Base-by-base conservation (phyloP, 2,797 vertebrate species). In the Hipposideros larvatus region DNA sequence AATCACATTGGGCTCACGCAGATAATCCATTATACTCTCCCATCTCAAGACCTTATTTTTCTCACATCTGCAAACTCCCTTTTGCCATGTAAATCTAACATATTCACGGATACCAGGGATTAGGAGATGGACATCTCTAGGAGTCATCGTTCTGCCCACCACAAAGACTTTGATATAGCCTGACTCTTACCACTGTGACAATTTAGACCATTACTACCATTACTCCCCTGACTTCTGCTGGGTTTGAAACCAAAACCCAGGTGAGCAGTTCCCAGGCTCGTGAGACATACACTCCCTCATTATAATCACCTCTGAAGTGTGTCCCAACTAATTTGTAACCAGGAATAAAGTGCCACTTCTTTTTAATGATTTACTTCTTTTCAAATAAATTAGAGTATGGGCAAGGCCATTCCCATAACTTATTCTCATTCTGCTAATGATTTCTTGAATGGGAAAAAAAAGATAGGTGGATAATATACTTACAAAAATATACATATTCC, bases 301-400 rank as follows among this genome's bases (percentile, higher is more conserved):
- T 51, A 34, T 66, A 24, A 79, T 90, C 34, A 37, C 31, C 10
- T 82, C n/a, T 73, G 65, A 87, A 90, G 28, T 63, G n/a, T 7
- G 5, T 71, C 51, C 43, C 34, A 43, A 66, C n/a, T 87, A 63
- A 96, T 94, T 70, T 79, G 26, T 88, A 94, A 83, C 48, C 48
- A 79, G 70, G 43, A 34, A 68, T 61, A 74, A 74, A 90, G 22
- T 34, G 43, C 28, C 75, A 74, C 43, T 26, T 59, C 31, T 71
- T 74, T 71, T 7, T 5, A 75, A 90, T 51, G n/a, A 73, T 80
- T 77, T 75, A 46, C 7, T 74, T 59, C 14, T 84, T 93, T 96
- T 65, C 10, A 79, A 90, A 71, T 63, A 19, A 51, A 26, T 82
- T 79, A 26, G 34, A 55, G 4, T 77, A 80, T 48, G 61, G 14